Conservation (phyloP, 2,888 invertebrate genomes). For the Ormyrus nitidulus region DNA sequence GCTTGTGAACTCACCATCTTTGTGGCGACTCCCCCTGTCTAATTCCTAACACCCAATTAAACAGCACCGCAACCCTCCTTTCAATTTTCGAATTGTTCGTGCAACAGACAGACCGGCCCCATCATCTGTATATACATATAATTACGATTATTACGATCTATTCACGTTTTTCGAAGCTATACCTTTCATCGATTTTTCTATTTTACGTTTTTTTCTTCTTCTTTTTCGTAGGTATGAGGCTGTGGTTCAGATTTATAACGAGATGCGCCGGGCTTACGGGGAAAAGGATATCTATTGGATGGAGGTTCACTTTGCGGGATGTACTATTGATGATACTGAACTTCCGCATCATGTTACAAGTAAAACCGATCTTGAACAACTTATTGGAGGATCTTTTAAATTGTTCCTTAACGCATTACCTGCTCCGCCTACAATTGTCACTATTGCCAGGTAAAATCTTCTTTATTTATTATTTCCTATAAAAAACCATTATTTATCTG, state of each 20-base stretch:
- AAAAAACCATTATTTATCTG: not conserved
- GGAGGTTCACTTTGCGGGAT: slow-evolving; percentile 90
- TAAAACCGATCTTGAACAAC: slow-evolving; percentile 80
- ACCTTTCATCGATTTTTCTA: not conserved
- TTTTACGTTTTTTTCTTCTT: slow-evolving; percentile 15
- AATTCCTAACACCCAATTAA: slow-evolving; percentile 57
- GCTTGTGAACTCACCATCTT: slow-evolving; percentile 40
- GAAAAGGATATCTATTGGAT: slow-evolving; percentile 86
- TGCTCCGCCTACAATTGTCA: slow-evolving; percentile 82
- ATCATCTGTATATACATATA: not conserved
- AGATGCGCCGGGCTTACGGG: slow-evolving; percentile 74
- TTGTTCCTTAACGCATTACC: slow-evolving; percentile 80
- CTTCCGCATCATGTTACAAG: slow-evolving; percentile 90
- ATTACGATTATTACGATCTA: slow-evolving; percentile 2
- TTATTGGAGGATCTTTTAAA: slow-evolving; percentile 80
- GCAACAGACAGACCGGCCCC: not conserved
- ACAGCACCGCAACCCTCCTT: slow-evolving; percentile 47
- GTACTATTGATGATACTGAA: slow-evolving; percentile 90
- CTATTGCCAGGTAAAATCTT: slow-evolving; percentile 79
- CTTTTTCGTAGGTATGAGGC: slow-evolving; percentile 66
- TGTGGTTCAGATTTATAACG: slow-evolving; percentile 63
- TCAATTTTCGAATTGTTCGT: slow-evolving; percentile 46
- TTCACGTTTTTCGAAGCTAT: not conserved
- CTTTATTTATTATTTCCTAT: not conserved
- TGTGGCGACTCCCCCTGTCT: slow-evolving; percentile 32